A percentile compares a stretch with the other conserved stretches of the same genome.
phyloP scores from a whole-genome alignment of 2,113 vertebrate species.

The Petrocephalus zakoni region DNA sequence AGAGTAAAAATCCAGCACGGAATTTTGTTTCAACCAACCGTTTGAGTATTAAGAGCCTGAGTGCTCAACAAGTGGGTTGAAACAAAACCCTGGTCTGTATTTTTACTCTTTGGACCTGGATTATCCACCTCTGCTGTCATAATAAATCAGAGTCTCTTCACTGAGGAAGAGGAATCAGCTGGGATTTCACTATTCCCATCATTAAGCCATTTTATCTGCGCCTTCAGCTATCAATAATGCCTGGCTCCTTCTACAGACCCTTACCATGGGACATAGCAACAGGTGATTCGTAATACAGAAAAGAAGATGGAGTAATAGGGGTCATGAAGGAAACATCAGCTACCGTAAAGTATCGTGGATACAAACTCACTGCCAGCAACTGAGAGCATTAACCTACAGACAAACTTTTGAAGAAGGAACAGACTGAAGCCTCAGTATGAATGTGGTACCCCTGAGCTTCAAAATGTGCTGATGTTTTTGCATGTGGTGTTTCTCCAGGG shows the following conservation, averaged over 20 bases:
- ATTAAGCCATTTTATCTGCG: not conserved
- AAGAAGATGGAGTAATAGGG: not conserved
- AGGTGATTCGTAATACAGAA: not conserved
- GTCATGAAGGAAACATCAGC: not conserved
- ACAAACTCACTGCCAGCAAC: not conserved
- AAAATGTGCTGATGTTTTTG: slow-evolving; percentile 21
- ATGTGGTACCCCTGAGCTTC: slow-evolving; percentile 23
- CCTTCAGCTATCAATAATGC: too few species aligned
- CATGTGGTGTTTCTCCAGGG: slow-evolving; percentile 11
- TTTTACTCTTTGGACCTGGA: too few species aligned
- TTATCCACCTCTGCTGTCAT: too few species aligned
- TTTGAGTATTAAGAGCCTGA: too few species aligned
- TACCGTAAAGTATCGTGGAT: not conserved
- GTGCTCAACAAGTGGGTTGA: too few species aligned
- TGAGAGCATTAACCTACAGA: not conserved
- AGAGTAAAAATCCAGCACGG: too few species aligned
- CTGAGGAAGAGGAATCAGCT: not conserved
- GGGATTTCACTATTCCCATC: not conserved
- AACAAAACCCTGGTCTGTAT: too few species aligned
- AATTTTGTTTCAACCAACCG: too few species aligned
- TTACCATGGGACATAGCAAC: not conserved
- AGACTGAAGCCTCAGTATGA: slow-evolving; percentile 29
- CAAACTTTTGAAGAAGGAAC: not conserved
- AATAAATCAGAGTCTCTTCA: not conserved
- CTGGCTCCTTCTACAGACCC: not conserved